Percentiles rank a stretch among this genome's conserved stretches.
These are phyloP conservation scores for Clitarchus hookeri DNA, from an alignment of 2,888 invertebrate species.

Conservation along the genomic window DNA sequence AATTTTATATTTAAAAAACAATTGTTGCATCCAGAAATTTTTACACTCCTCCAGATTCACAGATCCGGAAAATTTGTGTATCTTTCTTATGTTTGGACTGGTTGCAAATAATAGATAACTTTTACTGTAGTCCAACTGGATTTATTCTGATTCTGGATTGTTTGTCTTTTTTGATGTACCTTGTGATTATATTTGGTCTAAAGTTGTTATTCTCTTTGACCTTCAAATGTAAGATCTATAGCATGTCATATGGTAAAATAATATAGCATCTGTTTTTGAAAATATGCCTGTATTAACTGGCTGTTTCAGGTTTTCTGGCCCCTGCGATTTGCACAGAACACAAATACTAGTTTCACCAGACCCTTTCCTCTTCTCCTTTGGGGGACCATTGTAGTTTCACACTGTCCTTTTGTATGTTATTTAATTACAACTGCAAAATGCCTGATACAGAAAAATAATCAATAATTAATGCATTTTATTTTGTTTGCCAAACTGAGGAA, in stretches of 20 bases:
- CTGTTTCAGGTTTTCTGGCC: background rate
- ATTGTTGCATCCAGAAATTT: background rate
- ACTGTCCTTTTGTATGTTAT: no score
- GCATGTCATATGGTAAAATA: background rate
- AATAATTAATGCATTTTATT: no score
- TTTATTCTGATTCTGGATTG: background rate
- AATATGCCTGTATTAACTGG: background rate
- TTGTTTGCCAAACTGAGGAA: no score
- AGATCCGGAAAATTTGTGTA: background rate
- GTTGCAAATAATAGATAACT: background rate
- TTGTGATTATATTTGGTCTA: background rate
- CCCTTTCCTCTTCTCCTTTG: no score
- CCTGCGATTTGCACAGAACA: no score
- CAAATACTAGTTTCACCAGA: no score
- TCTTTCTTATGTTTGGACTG: background rate
- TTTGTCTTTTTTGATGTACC: background rate
- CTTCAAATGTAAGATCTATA: background rate
- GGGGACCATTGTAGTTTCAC: no score
- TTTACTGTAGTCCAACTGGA: background rate
- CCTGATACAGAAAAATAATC: no score
- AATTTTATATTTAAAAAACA: background rate
- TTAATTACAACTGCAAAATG: no score
- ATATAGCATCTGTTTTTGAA: background rate
- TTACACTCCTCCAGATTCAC: background rate
- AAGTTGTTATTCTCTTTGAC: background rate